phyloP scores from a whole-genome alignment of 2,888 invertebrate genomes.

The Mesorhabditis belari region DNA sequence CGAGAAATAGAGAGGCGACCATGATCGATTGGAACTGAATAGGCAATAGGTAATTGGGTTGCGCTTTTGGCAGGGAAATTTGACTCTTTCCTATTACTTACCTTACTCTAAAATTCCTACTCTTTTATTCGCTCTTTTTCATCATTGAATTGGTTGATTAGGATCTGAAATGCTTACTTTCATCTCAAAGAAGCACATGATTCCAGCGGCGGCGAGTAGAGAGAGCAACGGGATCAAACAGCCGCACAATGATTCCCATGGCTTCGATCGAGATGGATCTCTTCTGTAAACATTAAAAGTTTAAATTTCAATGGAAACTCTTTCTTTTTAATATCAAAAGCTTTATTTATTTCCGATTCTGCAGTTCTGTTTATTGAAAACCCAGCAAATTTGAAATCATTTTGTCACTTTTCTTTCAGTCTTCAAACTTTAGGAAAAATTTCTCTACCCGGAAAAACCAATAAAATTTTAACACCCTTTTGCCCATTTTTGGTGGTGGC shows the following conservation, averaged over 20 bases:
- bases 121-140: neutral
- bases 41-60: neutral
- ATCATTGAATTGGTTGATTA: no score
- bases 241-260: conserved; percentile 42
- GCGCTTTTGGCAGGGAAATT: neutral
- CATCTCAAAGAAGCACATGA: conserved; percentile 26
- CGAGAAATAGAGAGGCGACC: conserved; percentile 45
- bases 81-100: neutral
- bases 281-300: conserved; percentile 14
- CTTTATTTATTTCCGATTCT: no score
- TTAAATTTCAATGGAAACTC: no score
- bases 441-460: no score
- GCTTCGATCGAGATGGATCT: conserved; percentile 32
- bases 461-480: no score
- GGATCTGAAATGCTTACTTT: conserved; percentile 12
- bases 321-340: no score
- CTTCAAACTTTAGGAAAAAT: no score
- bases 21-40: conserved; percentile 39
- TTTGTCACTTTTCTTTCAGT: no score
- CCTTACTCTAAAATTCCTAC: neutral
- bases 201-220: conserved; percentile 29
- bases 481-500: no score
- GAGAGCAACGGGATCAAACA: conserved; percentile 45
- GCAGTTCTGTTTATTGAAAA: no score
- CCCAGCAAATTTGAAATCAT: no score